Percentiles rank a stretch among this genome's conserved stretches.
Evolutionary conservation across 30 jellyfish, hydroid and myxozoan genomes (phyloP).

Genomic region (Morbakka virulenta): DNA sequence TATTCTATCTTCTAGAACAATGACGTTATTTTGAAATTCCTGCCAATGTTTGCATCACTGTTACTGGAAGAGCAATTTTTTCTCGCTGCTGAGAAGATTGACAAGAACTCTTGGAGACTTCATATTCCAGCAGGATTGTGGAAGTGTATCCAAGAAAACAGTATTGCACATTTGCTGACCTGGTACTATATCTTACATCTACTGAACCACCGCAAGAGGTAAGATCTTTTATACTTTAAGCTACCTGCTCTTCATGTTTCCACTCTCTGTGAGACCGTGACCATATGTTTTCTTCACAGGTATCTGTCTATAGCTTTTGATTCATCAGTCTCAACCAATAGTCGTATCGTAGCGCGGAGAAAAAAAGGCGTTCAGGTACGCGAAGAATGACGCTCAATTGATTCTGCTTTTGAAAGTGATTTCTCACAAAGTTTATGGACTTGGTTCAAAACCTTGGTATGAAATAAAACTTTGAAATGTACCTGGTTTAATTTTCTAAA

Average conservation of each 20-base stretch:
- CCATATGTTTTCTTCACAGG: too few relatives aligned
- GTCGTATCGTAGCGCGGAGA: too few relatives aligned
- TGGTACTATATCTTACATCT: slow-evolving; percentile 65
- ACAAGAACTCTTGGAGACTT: slow-evolving; percentile 18
- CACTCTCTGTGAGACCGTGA: too few relatives aligned
- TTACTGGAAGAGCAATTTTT: slow-evolving; percentile 72
- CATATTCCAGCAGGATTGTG: slow-evolving; percentile 51
- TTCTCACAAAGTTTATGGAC: too few relatives aligned
- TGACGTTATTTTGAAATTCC: slow-evolving; percentile 72
- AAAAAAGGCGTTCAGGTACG: too few relatives aligned
- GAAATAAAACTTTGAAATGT: too few relatives aligned
- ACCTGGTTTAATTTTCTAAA: too few relatives aligned
- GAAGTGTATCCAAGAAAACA: slow-evolving; percentile 37
- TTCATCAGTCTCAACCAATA: too few relatives aligned
- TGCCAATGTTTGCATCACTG: slow-evolving; percentile 71
- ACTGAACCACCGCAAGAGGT: slow-evolving; percentile 65
- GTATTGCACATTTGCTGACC: slow-evolving; percentile 32
- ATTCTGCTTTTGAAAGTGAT: too few relatives aligned
- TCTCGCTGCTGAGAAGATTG: slow-evolving; percentile 10
- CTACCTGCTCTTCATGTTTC: background rate
- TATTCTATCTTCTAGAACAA: slow-evolving; percentile 44
- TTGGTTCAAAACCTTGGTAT: too few relatives aligned
- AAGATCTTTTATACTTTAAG: background rate
- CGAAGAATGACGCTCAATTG: too few relatives aligned
- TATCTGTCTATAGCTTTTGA: too few relatives aligned